Percentiles rank a stretch among this genome's conserved stretches.
Evolutionary conservation across 2,888 invertebrate species (phyloP).

Genomic region (Dolichomitus sp.): DNA sequence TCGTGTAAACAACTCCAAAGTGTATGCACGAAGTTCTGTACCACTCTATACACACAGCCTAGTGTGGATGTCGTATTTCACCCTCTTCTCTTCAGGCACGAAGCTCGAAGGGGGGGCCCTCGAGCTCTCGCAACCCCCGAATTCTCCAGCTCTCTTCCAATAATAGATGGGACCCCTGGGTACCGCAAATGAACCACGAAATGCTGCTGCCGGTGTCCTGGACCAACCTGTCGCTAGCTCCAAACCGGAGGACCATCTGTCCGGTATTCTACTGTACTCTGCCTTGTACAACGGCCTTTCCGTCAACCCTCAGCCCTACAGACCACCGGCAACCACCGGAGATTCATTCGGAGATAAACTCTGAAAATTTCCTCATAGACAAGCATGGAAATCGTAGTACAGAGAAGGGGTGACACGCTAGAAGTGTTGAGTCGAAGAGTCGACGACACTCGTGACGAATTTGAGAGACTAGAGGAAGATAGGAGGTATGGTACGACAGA

Average conservation of each 20-base stretch:
- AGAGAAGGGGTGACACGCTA: conserved; percentile 41
- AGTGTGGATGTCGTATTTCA: conserved; percentile 59
- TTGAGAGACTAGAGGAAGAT: conserved; percentile 70
- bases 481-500: conserved; percentile 53
- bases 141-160: conserved; percentile 72
- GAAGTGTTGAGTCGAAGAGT: conserved; percentile 16
- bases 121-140: conserved; percentile 71
- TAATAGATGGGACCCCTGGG: conserved; percentile 86
- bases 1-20: conserved; percentile 83
- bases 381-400: conserved; percentile 25
- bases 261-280: conserved; percentile 67
- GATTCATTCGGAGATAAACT: conserved; percentile 63
- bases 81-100: conserved; percentile 45
- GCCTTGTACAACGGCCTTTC: conserved; percentile 35
- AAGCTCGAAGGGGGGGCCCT: conserved; percentile 51
- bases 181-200: conserved; percentile 87
- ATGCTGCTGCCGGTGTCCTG: conserved; percentile 83
- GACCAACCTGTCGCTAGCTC: conserved; percentile 84
- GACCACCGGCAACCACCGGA: conserved; percentile 31
- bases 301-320: conserved; percentile 36
- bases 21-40: conserved; percentile 54
- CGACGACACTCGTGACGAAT: conserved; percentile 74
- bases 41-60: conserved; percentile 31
- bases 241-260: conserved; percentile 82
- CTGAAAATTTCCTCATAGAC: conserved; percentile 48